Percentiles rank a stretch among this genome's conserved stretches.
phyloP scores from a whole-genome alignment of 2,113 vertebrate species.

The Pristiophorus japonicus region DNA sequence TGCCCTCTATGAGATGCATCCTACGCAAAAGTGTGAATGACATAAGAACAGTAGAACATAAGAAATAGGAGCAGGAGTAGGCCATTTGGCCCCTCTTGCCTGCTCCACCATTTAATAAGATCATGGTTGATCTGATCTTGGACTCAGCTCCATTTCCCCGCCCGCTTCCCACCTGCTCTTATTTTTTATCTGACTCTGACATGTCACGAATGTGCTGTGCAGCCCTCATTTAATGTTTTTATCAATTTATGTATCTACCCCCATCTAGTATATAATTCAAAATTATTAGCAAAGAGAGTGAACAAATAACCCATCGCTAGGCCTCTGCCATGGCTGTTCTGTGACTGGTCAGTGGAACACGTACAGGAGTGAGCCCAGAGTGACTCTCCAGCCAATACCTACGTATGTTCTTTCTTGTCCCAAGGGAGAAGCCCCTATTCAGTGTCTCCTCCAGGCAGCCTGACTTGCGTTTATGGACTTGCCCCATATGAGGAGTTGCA shows the following conservation, averaged over 20 bases:
- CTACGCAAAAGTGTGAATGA: not conserved
- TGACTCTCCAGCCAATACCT: not conserved
- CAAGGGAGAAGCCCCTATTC: not conserved
- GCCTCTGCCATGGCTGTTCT: not conserved
- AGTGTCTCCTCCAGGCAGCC: not conserved
- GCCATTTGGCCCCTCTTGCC: too few species aligned
- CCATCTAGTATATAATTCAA: not conserved
- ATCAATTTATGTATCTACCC: not conserved
- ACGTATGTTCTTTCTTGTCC: not conserved
- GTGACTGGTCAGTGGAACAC: not conserved
- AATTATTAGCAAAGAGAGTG: not conserved
- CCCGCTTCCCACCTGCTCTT: too few species aligned
- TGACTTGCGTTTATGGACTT: not conserved
- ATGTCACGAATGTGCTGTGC: not conserved
- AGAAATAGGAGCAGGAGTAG: too few species aligned
- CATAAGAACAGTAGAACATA: too few species aligned
- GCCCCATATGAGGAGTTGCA: not conserved
- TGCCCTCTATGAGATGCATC: not conserved
- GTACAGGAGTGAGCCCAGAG: not conserved
- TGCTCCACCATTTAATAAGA: too few species aligned
- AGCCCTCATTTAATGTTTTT: not conserved
- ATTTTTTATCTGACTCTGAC: not conserved
- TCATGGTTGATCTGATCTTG: too few species aligned
- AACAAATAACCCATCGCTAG: not conserved
- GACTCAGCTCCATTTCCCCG: too few species aligned